Conservation (phyloP, 2,113 vertebrate genomes). For the Rhinopomastus cyanomelas region DNA sequence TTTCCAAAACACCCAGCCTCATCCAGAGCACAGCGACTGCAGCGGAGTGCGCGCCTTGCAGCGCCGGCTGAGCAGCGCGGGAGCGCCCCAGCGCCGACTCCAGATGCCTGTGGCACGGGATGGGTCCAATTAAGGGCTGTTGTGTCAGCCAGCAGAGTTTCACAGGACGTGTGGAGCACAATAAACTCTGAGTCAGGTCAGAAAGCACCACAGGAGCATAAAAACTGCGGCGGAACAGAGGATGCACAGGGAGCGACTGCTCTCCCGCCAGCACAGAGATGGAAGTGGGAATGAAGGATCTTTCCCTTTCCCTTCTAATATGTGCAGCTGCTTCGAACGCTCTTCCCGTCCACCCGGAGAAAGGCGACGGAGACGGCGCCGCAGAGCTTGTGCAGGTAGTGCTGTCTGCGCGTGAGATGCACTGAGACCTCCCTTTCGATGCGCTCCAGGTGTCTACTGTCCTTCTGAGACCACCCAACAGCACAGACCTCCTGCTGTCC, state of each 20-base stretch:
- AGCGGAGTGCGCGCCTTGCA: background rate
- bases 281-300: slow-evolving; percentile 44
- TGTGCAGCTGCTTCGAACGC: slow-evolving; percentile 11
- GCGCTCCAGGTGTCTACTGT: background rate
- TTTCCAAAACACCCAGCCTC: background rate
- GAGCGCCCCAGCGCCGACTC: background rate
- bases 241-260: background rate
- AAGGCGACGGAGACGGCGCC: slow-evolving; percentile 10
- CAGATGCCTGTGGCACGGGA: background rate
- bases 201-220: background rate
- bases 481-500: background rate
- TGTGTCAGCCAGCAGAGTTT: background rate
- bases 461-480: background rate
- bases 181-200: slow-evolving; percentile 56
- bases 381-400: slow-evolving; percentile 69
- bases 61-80: background rate
- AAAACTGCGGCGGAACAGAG: accelerated
- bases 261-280: background rate
- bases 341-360: slow-evolving; percentile 4
- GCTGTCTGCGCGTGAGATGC: background rate
- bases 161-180: background rate
- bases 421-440: background rate
- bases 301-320: slow-evolving; percentile 12
- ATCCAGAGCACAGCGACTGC: too few species aligned
- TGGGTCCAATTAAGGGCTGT: slow-evolving; percentile 27